Conservation (phyloP, 1,140 invertebrate genomes). For the Heterodera schachtii region DNA sequence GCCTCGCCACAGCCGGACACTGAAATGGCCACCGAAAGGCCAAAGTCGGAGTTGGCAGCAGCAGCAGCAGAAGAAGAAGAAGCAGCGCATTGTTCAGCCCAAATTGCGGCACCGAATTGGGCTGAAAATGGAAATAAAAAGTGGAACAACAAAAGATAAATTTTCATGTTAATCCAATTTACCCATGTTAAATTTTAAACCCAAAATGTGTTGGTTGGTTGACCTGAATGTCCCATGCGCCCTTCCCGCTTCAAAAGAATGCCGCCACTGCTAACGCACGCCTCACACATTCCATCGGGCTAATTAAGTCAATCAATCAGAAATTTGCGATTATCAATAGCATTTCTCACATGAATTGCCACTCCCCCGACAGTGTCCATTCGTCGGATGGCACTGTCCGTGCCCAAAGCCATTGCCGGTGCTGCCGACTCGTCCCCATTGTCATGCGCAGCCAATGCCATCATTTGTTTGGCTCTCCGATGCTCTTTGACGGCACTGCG, state of each 20-base stretch:
- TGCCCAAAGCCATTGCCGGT: background rate
- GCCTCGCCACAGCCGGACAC: slow-evolving; percentile 54
- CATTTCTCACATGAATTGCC: slow-evolving; percentile 30
- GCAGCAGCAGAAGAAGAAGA: background rate
- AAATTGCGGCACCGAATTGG: slow-evolving; percentile 45
- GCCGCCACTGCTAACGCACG: slow-evolving; percentile 47
- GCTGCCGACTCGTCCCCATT: background rate
- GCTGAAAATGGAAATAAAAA: background rate
- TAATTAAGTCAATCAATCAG: background rate
- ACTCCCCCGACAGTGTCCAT: slow-evolving; percentile 50
- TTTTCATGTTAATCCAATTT: background rate
- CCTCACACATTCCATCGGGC: slow-evolving; percentile 14
- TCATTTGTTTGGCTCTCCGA: background rate
- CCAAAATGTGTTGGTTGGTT: too few species aligned
- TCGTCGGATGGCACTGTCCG: slow-evolving; percentile 8
- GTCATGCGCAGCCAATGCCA: too few species aligned
- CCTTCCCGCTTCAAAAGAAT: slow-evolving; percentile 49
- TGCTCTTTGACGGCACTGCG: slow-evolving; percentile 9
- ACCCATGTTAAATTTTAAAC: too few species aligned
- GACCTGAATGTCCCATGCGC: slow-evolving; percentile 43
- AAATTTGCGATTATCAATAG: background rate
- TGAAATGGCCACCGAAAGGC: slow-evolving; percentile 38
- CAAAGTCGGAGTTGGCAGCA: background rate
- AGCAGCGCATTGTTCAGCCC: slow-evolving; percentile 38
- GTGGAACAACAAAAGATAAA: background rate